phyloP scores from a whole-genome alignment of 2,797 vertebrate genomes.

The Hylomyscus alleni region DNA sequence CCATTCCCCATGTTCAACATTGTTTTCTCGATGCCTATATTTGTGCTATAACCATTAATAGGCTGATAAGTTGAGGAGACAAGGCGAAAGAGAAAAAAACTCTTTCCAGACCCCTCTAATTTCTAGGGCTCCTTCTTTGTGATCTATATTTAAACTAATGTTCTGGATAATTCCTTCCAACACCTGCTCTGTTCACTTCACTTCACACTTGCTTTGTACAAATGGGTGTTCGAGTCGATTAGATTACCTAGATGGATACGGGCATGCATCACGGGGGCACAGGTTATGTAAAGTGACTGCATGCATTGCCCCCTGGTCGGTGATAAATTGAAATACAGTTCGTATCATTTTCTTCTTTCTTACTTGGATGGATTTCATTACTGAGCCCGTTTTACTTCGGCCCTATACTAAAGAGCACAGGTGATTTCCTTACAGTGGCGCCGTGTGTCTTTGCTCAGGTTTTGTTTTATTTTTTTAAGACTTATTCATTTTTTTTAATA shows the following conservation, averaged over 20 bases:
- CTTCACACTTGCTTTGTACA: neutral
- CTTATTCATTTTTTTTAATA: neutral
- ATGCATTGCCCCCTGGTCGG: neutral
- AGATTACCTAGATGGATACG: neutral
- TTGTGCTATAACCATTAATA: slow-evolving; percentile 26
- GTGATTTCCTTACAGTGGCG: slow-evolving; percentile 4
- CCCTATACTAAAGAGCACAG: slow-evolving; percentile 18
- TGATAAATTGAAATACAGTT: slow-evolving; percentile 47
- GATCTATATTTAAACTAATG: slow-evolving; percentile 14
- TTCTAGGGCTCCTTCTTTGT: slow-evolving; percentile 19
- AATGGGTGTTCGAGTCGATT: neutral
- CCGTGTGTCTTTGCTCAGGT: neutral
- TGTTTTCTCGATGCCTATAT: neutral
- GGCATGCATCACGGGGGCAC: neutral
- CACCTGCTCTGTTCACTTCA: neutral
- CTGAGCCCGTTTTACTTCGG: neutral
- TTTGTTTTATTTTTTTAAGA: too few relatives aligned
- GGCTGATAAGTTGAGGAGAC: neutral
- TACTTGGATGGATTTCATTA: slow-evolving; percentile 8
- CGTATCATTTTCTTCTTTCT: slow-evolving; percentile 36
- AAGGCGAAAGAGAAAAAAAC: neutral
- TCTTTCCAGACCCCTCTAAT: neutral
- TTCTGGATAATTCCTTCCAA: slow-evolving; percentile 51
- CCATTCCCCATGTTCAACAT: neutral
- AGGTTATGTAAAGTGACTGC: neutral